Percentiles rank a stretch among this genome's conserved stretches.
Conservation (phyloP, 2,888 invertebrate species). For the Lapara coniferarum region DNA sequence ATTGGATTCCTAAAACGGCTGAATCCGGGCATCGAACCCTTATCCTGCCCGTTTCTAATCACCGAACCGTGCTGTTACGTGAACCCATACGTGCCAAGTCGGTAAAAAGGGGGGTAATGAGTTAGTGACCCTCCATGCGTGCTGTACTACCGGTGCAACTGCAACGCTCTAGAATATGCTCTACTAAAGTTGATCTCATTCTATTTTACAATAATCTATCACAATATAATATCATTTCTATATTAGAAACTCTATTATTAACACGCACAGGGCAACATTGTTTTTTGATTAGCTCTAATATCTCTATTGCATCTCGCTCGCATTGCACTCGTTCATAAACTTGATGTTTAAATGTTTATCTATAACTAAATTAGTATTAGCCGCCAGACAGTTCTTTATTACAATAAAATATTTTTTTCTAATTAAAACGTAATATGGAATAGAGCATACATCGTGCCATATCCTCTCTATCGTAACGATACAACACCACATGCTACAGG, state of each 20-base stretch:
- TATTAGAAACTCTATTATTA: too few species aligned
- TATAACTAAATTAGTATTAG: not conserved
- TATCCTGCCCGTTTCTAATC: constrained; percentile 35
- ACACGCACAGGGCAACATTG: too few species aligned
- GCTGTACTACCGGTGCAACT: constrained; percentile 46
- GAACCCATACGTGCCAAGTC: constrained; percentile 50
- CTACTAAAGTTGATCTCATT: constrained; percentile 39
- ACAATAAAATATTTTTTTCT: not conserved
- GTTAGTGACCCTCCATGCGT: constrained; percentile 45
- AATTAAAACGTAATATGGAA: constrained; percentile 29
- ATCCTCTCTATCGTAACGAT: constrained; percentile 46
- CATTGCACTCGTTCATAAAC: too few species aligned
- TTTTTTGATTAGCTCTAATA: too few species aligned
- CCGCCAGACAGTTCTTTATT: too few species aligned
- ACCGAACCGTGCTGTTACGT: constrained; percentile 54
- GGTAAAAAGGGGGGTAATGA: constrained; percentile 38
- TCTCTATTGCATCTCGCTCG: too few species aligned
- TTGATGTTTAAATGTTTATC: not conserved
- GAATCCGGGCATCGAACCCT: constrained; percentile 58
- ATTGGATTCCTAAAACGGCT: constrained; percentile 13
- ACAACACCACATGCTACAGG: constrained; percentile 50
- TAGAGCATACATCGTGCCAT: constrained; percentile 49
- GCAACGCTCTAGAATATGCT: constrained; percentile 41
- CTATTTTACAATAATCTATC: not conserved
- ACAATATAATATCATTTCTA: too few species aligned